Evolutionary conservation across 2,888 invertebrate genomes (phyloP).

Genomic region (Drosophila helvetica): DNA sequence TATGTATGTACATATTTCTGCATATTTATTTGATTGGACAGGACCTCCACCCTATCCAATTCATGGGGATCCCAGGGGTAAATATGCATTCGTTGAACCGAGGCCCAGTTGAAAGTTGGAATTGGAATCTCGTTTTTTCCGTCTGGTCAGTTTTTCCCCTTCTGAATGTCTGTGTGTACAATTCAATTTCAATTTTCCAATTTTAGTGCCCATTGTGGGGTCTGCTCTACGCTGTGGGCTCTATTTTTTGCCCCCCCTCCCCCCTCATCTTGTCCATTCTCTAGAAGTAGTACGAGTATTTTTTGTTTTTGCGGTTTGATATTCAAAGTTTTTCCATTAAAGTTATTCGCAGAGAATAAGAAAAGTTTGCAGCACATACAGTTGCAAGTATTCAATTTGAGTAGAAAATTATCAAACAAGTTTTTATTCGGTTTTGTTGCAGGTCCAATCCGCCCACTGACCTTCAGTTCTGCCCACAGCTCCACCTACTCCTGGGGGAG

Average conservation of each 20-base stretch:
- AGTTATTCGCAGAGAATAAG: constrained; percentile 76
- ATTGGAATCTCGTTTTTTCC: constrained; percentile 25
- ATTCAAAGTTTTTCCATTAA: constrained; percentile 79
- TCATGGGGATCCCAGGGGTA: constrained; percentile 27
- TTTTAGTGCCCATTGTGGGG: constrained; percentile 50
- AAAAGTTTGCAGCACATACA: constrained; percentile 66
- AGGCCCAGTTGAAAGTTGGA: constrained; percentile 24
- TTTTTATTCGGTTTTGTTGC: constrained; percentile 32
- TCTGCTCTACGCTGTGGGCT: constrained; percentile 29
- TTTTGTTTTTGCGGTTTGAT: constrained; percentile 70
- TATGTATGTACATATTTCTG: constrained; percentile 17
- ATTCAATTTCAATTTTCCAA: constrained; percentile 75
- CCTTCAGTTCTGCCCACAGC: constrained; percentile 50
- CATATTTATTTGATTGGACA: constrained; percentile 45
- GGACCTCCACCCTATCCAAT: constrained; percentile 20
- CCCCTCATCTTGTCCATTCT: constrained; percentile 8
- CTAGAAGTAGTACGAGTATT: constrained; percentile 12
- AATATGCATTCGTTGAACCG: constrained; percentile 41
- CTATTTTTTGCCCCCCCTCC: background rate
- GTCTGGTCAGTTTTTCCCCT: constrained; percentile 20
- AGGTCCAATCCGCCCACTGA: constrained; percentile 45
- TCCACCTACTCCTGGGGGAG: background rate
- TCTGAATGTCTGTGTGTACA: constrained; percentile 44
- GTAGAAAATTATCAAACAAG: constrained; percentile 72
- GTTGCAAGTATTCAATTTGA: constrained; percentile 76